A percentile compares a stretch with the other conserved stretches of the same genome.
These are phyloP conservation scores for Dasyurus viverrinus DNA, from an alignment of 2,113 vertebrate species.

Conservation along the genomic window DNA sequence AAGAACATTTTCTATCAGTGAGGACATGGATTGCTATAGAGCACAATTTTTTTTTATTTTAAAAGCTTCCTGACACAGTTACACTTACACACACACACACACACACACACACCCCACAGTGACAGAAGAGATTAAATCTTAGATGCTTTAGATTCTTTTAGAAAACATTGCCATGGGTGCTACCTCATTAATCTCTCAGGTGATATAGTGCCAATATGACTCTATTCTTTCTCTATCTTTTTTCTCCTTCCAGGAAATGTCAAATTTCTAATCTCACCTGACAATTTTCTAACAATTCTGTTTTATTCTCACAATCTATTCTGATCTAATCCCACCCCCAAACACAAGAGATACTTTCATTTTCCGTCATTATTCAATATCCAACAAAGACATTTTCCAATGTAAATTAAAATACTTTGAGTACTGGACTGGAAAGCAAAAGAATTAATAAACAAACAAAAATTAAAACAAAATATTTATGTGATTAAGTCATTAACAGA, in stretches of 20 bases:
- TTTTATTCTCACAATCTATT: not conserved
- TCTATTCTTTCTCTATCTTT: not conserved
- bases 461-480: not conserved
- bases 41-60: not conserved
- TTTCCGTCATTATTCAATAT: not conserved
- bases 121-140: not conserved
- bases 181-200: not conserved
- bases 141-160: not conserved
- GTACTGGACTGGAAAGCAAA: not conserved
- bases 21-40: not conserved
- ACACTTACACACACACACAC: too few relatives aligned
- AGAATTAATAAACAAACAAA: not conserved
- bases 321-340: not conserved
- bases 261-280: not conserved
- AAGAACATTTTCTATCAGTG: slow-evolving; percentile 22
- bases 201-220: not conserved
- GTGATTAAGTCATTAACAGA: not conserved
- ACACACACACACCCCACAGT: not conserved
- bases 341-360: not conserved
- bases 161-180: not conserved
- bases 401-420: not conserved
- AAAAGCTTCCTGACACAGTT: not conserved
- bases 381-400: not conserved
- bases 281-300: not conserved
- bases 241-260: not conserved